Conservation (phyloP, 2,888 invertebrate genomes). For the Harpalus rubripes region DNA sequence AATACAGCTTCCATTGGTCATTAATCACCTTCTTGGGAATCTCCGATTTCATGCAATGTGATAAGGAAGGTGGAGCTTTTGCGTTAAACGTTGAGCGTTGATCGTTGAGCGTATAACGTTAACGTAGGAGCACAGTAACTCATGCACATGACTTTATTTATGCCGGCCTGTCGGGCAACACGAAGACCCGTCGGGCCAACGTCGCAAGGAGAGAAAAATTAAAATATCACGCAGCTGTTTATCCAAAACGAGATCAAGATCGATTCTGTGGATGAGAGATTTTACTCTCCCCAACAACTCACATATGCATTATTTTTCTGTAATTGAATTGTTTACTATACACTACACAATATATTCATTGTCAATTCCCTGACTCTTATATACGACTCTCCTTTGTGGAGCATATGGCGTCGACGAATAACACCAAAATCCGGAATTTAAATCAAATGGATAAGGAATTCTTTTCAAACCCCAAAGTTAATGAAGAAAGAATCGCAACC, state of each 20-base stretch:
- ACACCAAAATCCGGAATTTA: no score
- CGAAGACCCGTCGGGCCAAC: conserved; percentile 25
- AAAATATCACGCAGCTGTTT: conserved; percentile 52
- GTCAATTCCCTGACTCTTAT: no score
- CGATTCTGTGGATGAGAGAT: conserved; percentile 14
- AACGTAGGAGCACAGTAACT: conserved; percentile 8
- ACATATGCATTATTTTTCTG: no score
- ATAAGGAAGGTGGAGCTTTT: conserved; percentile 17
- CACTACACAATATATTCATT: no score
- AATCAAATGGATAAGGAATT: no score
- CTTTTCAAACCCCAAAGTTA: no score
- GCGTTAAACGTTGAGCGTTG: background rate
- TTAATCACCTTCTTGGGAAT: conserved; percentile 55
- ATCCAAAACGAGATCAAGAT: conserved; percentile 12
- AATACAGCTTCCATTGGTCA: conserved; percentile 30
- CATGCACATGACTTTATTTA: conserved; percentile 51
- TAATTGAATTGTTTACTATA: no score
- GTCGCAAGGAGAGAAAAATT: conserved; percentile 42
- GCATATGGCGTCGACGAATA: no score
- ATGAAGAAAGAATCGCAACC: no score
- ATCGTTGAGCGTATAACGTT: background rate
- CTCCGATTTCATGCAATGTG: conserved; percentile 57
- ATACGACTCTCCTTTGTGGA: no score
- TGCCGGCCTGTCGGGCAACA: conserved; percentile 25
- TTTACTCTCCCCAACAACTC: no score